phyloP scores from a whole-genome alignment of 92 coral and sea anemone species.

The Heteractis magnifica region DNA sequence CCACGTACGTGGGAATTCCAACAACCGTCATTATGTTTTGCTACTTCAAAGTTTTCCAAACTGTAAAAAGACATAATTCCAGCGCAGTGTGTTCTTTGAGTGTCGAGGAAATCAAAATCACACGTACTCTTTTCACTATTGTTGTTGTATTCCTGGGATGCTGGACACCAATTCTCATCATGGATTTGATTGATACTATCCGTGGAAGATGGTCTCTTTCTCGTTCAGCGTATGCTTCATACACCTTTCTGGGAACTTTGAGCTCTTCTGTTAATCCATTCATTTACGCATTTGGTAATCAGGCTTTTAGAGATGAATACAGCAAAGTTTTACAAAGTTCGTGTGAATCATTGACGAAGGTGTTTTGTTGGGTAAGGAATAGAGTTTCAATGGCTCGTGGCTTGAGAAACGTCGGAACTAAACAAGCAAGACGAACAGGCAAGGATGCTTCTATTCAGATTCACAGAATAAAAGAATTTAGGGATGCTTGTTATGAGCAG shows the following conservation, averaged over 20 bases:
- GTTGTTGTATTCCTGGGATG: constrained; percentile 51
- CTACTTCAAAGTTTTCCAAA: constrained; percentile 46
- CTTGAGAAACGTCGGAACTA: too few species aligned
- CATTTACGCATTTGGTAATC: constrained; percentile 41
- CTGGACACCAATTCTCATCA: constrained; percentile 36
- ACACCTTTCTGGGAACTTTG: constrained; percentile 34
- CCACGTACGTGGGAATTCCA: constrained; percentile 44
- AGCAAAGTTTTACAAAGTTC: neutral
- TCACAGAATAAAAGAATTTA: too few species aligned
- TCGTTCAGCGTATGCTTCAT: constrained; percentile 33
- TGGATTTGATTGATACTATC: constrained; percentile 46
- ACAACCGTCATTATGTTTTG: constrained; percentile 35
- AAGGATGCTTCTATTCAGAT: too few species aligned
- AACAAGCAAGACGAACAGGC: too few species aligned
- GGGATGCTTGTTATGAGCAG: too few species aligned
- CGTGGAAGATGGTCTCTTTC: constrained; percentile 46
- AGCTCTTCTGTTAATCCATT: constrained; percentile 37
- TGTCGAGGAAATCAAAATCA: constrained; percentile 48
- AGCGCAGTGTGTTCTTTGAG: constrained; percentile 14
- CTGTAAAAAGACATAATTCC: constrained; percentile 40
- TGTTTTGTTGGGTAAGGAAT: too few species aligned
- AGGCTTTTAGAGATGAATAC: constrained; percentile 36
- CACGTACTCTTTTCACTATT: constrained; percentile 46
- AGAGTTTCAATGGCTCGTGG: too few species aligned
- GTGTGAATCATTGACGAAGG: too few species aligned